These are phyloP conservation scores for Sebastes iracundus DNA, from an alignment of 2,797 vertebrate genomes.

Conservation along the genomic window DNA sequence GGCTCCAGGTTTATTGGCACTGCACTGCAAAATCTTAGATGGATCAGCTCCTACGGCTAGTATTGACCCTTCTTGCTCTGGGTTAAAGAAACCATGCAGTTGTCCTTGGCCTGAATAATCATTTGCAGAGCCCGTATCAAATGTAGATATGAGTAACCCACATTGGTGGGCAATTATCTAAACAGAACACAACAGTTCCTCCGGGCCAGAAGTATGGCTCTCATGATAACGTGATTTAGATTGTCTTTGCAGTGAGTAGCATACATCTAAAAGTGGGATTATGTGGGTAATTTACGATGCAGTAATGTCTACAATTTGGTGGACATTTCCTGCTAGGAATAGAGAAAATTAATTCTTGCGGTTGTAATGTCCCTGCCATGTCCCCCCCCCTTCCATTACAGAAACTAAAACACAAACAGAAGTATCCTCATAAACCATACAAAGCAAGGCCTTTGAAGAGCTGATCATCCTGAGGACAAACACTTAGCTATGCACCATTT, in stretches of 20 bases:
- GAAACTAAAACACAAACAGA: constrained; percentile 52
- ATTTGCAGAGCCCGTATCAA: constrained; percentile 36
- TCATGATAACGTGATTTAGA: constrained; percentile 13
- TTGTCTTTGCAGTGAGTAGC: constrained; percentile 10
- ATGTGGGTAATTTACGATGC: constrained; percentile 10
- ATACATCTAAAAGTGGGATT: constrained; percentile 20
- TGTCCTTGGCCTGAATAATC: constrained; percentile 60
- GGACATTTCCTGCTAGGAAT: constrained; percentile 29
- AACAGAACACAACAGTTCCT: constrained; percentile 9
- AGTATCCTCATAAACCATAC: constrained; percentile 40
- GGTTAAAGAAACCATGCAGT: constrained; percentile 44
- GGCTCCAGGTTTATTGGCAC: constrained; percentile 53
- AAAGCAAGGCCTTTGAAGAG: constrained; percentile 66
- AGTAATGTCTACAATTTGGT: constrained; percentile 25
- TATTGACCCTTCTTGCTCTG: constrained; percentile 57
- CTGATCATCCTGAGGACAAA: constrained; percentile 61
- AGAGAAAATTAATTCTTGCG: constrained; percentile 34
- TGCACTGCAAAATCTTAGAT: constrained; percentile 61
- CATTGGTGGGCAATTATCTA: constrained; percentile 9
- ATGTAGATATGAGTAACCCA: constrained; percentile 29
- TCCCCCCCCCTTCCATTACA: constrained; percentile 14
- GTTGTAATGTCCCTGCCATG: constrained; percentile 24
- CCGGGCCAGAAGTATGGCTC: neutral
- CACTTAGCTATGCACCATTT: constrained; percentile 67
- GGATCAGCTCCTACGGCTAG: constrained; percentile 46